Evolutionary conservation across 2,888 invertebrate species (phyloP).

Genomic region (Drosophila tanythrix): DNA sequence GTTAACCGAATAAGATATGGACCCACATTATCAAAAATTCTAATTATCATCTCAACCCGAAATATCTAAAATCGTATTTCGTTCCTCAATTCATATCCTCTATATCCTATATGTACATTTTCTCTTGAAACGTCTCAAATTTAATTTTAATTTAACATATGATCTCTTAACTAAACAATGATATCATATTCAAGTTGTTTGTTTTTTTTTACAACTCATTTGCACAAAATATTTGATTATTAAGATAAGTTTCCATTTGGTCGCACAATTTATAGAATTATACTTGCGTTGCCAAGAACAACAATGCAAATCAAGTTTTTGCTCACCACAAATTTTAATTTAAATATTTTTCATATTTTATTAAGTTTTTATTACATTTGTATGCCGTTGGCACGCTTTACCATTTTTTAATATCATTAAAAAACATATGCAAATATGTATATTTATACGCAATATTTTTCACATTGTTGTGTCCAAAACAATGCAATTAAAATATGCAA

Average conservation of each 20-base stretch:
- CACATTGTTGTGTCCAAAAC: conserved; percentile 23
- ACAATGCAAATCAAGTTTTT: conserved; percentile 27
- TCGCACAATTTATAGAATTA: conserved; percentile 21
- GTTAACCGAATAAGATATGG: neutral
- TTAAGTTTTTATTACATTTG: conserved; percentile 50
- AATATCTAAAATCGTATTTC: neutral
- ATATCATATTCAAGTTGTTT: neutral
- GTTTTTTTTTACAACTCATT: neutral
- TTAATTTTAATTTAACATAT: neutral
- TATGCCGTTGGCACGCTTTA: conserved; percentile 31
- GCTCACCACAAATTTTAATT: conserved; percentile 21
- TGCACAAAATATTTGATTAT: neutral
- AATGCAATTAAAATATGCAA: conserved; percentile 29
- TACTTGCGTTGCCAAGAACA: conserved; percentile 16
- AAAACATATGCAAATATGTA: conserved; percentile 5
- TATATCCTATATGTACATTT: neutral
- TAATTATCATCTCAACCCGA: neutral
- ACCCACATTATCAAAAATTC: neutral
- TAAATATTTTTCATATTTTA: conserved; percentile 23
- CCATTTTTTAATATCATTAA: conserved; percentile 33
- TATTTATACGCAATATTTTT: conserved; percentile 1
- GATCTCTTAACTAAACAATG: neutral
- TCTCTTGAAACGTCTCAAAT: neutral
- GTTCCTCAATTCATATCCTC: neutral
- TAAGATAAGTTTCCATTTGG: neutral